A percentile compares a stretch with the other conserved stretches of the same genome.
phyloP scores from a whole-genome alignment of 2,797 vertebrate genomes.

The Pyrrhura leucotis region DNA sequence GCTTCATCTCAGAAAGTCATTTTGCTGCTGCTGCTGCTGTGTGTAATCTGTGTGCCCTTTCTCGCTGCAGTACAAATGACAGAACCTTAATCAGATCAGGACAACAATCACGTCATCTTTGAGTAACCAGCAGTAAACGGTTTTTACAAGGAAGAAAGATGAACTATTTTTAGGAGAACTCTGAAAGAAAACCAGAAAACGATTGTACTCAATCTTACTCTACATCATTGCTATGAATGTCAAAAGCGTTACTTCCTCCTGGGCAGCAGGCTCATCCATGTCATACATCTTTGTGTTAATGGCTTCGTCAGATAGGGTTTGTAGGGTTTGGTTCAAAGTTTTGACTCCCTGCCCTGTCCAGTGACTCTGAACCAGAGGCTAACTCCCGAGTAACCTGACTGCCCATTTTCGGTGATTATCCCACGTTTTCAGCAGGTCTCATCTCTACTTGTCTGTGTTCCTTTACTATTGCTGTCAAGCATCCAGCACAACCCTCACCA shows the following conservation, averaged over 20 bases:
- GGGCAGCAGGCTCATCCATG: not conserved
- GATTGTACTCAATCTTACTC: not conserved
- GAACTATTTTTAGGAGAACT: slow-evolving; percentile 52
- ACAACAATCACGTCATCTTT: slow-evolving; percentile 58
- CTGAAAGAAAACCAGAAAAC: slow-evolving; percentile 40
- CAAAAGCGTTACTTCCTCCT: not conserved
- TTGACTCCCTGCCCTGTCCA: not conserved
- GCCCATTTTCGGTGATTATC: slow-evolving; percentile 4
- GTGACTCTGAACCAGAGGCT: not conserved
- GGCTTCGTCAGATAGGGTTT: not conserved
- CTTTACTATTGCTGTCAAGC: not conserved
- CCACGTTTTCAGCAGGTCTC: not conserved
- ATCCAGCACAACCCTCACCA: not conserved
- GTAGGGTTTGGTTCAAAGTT: not conserved
- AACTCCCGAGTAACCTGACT: not conserved
- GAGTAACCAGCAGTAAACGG: slow-evolving; percentile 53
- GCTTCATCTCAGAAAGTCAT: slow-evolving; percentile 69
- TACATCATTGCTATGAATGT: not conserved
- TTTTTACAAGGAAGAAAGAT: slow-evolving; percentile 42
- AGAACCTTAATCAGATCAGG: slow-evolving; percentile 55
- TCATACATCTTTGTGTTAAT: not conserved
- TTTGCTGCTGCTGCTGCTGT: slow-evolving; percentile 56
- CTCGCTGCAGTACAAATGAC: slow-evolving; percentile 41
- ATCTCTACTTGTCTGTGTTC: not conserved
- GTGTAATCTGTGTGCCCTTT: slow-evolving; percentile 63